Evolutionary conservation across 2,888 invertebrate genomes (phyloP).

Genomic region (Netelia inedita): DNA sequence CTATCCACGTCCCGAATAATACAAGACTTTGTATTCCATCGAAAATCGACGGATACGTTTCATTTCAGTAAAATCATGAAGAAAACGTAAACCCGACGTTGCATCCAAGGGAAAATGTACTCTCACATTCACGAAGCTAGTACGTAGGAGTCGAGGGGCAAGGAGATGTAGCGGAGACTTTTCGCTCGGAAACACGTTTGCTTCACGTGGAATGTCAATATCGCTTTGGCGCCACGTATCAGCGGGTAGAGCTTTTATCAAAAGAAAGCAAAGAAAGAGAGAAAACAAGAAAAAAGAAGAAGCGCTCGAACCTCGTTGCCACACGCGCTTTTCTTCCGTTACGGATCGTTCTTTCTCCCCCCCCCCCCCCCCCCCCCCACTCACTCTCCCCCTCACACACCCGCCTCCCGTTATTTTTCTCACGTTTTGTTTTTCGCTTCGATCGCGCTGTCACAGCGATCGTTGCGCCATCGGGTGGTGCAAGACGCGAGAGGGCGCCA

Average conservation of each 20-base stretch:
- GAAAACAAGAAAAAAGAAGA: slow-evolving; percentile 4
- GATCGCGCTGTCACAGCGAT: slow-evolving; percentile 10
- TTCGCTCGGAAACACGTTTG: slow-evolving; percentile 55
- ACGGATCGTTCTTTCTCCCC: slow-evolving; percentile 16
- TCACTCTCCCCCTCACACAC: not conserved
- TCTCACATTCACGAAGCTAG: slow-evolving; percentile 9
- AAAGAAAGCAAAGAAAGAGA: slow-evolving; percentile 22
- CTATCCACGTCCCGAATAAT: not conserved
- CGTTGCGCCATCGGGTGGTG: slow-evolving; percentile 12
- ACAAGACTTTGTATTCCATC: not conserved
- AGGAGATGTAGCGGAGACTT: slow-evolving; percentile 14
- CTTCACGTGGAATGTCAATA: slow-evolving; percentile 63
- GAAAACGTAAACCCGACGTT: not conserved
- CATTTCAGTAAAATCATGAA: slow-evolving; percentile 49
- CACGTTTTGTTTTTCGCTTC: not conserved
- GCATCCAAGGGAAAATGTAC: slow-evolving; percentile 41
- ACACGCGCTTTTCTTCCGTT: slow-evolving; percentile 33
- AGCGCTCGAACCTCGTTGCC: slow-evolving; percentile 10
- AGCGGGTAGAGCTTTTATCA: slow-evolving; percentile 12
- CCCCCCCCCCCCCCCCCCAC: no score
- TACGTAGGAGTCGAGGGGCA: slow-evolving; percentile 1
- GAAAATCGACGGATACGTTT: slow-evolving; percentile 44
- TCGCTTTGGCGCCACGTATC: slow-evolving; percentile 42
- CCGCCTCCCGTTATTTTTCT: slow-evolving; percentile 11
- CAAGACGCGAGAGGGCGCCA: not conserved